These are phyloP conservation scores for Pemphigus obesinymphae DNA, from an alignment of 1,140 invertebrate species.

Conservation along the genomic window DNA sequence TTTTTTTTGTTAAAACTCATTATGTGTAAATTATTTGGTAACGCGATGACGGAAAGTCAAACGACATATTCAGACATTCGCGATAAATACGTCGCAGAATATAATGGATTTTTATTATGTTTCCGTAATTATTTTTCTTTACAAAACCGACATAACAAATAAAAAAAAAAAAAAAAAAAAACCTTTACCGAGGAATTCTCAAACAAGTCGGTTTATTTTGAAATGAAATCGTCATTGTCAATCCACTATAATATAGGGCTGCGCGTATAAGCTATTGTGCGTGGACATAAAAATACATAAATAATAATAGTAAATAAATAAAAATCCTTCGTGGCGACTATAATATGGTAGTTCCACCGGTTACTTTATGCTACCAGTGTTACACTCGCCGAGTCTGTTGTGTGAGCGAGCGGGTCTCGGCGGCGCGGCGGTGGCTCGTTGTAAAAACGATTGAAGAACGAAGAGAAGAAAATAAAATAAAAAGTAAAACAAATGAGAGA, in stretches of 20 bases:
- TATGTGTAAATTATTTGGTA: neutral
- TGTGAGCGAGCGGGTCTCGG: neutral
- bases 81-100: neutral
- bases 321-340: neutral
- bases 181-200: neutral
- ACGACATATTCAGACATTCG: neutral
- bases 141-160: neutral
- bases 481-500: slow-evolving; percentile 26
- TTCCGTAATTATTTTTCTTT: neutral
- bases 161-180: neutral
- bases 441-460: slow-evolving; percentile 26
- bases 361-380: slow-evolving; percentile 29
- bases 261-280: neutral
- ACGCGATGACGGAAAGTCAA: neutral
- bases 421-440: neutral
- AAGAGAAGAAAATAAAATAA: slow-evolving; percentile 36
- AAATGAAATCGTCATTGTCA: slow-evolving; percentile 34
- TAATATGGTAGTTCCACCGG: neutral
- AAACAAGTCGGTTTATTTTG: neutral
- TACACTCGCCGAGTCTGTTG: slow-evolving; percentile 7
- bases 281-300: neutral
- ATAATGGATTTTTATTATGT: neutral
- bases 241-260: neutral
- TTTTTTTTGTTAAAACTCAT: too few relatives aligned
- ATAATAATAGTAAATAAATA: slow-evolving; percentile 4